phyloP scores from a whole-genome alignment of 2,113 vertebrate genomes.

The Brachypodius melanocephalos region DNA sequence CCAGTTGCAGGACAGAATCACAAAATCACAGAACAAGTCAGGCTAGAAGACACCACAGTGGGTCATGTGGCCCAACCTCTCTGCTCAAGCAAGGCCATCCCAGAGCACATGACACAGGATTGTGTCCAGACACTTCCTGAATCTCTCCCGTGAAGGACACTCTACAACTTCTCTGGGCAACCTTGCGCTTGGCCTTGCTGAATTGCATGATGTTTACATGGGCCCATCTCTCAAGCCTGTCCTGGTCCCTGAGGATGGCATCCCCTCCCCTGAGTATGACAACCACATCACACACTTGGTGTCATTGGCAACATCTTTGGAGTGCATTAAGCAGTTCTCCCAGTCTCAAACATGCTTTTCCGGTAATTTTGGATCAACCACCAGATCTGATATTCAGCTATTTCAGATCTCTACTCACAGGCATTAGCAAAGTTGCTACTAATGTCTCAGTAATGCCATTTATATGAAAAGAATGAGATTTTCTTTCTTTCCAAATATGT shows the following conservation, averaged over 20 bases:
- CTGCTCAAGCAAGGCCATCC: not conserved
- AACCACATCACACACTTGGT: not conserved
- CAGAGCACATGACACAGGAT: not conserved
- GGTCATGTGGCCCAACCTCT: no score
- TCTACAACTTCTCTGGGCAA: not conserved
- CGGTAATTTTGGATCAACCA: not conserved
- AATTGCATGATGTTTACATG: fast-evolving
- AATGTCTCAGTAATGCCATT: not conserved
- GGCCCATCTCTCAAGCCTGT: not conserved
- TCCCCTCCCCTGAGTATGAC: not conserved
- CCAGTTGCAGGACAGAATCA: not conserved
- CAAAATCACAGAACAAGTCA: not conserved
- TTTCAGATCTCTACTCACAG: not conserved
- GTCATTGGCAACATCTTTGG: not conserved
- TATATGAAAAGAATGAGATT: not conserved
- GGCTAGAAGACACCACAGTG: not conserved
- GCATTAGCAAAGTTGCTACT: not conserved
- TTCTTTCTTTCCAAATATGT: not conserved
- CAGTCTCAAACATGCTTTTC: not conserved
- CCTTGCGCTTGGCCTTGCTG: not conserved
- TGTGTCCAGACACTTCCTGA: not conserved
- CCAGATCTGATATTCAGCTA: not conserved
- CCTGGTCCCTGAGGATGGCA: no score
- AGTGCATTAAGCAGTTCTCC: not conserved
- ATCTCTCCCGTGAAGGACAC: not conserved